These are phyloP conservation scores for Amorpha juglandis DNA, from an alignment of 2,888 invertebrate species.

Conservation along the genomic window DNA sequence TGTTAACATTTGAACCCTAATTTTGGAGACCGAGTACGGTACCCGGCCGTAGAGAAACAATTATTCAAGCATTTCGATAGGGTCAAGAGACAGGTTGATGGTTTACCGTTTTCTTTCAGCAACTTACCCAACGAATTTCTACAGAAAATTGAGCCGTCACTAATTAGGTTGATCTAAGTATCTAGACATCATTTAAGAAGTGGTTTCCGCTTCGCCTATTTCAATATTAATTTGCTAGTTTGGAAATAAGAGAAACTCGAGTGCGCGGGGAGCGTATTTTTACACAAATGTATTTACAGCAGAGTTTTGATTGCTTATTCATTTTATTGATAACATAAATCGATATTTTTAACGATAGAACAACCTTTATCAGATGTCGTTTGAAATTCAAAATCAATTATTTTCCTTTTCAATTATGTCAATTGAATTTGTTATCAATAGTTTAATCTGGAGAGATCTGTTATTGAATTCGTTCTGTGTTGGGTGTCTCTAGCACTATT, in stretches of 20 bases:
- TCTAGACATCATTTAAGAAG: slow-evolving; percentile 41
- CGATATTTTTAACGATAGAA: slow-evolving; percentile 29
- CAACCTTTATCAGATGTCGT: slow-evolving; percentile 35
- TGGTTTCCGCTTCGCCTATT: slow-evolving; percentile 36
- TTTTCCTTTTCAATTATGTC: slow-evolving; percentile 37
- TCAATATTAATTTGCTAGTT: slow-evolving; percentile 11
- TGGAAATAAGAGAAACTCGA: slow-evolving; percentile 28
- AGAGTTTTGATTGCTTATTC: slow-evolving; percentile 16
- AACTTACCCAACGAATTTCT: slow-evolving; percentile 50
- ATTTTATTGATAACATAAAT: slow-evolving; percentile 25
- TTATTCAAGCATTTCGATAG: slow-evolving; percentile 73
- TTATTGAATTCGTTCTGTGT: slow-evolving; percentile 42
- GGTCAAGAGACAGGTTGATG: slow-evolving; percentile 70
- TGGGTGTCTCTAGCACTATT: slow-evolving; percentile 35
- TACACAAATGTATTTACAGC: slow-evolving; percentile 21
- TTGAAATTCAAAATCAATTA: slow-evolving; percentile 36
- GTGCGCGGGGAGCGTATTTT: slow-evolving; percentile 3
- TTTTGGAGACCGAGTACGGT: slow-evolving; percentile 50
- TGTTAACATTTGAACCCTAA: slow-evolving; percentile 75
- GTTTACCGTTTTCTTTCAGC: slow-evolving; percentile 63
- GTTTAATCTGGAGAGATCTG: slow-evolving; percentile 35
- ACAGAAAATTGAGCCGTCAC: slow-evolving; percentile 53
- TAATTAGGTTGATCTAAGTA: slow-evolving; percentile 46
- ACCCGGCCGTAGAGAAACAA: slow-evolving; percentile 72
- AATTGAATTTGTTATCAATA: slow-evolving; percentile 40